Evolutionary conservation across 2,797 vertebrate genomes (phyloP), one percentile per base, ranked within the genome.

Genomic region (Leptodactylus fallax): DNA sequence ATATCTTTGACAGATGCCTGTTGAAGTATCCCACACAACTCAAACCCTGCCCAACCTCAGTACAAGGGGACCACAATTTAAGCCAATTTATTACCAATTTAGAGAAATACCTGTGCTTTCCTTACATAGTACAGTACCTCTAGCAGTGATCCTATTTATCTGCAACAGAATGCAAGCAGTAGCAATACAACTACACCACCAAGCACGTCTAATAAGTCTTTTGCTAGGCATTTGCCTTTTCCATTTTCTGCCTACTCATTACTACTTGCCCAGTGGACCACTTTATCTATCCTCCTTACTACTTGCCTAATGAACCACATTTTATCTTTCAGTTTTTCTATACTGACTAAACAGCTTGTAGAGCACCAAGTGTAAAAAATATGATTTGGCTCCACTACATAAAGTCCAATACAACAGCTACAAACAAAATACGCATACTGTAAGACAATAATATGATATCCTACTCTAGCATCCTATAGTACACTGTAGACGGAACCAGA

Each of bases 401-500:
- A 72, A 3, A 72, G 11, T 1, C 13, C 51, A 76, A 53, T n/a
- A 23, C 13, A 49, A 76, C 6, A 13, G 10, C 47, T 23, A 77
- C 21, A 77, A 53, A 77, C 17, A 74, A 6, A 53, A 77, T 53
- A 77, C 23, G 53, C 74, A 77, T 77, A 2, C 36, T 36, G 36
- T 36, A 51, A 76, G 2, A 76, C 19, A 76, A 49, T 21, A 6
- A 21, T 74, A 49, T n/a, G 21, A 53, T 51, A 23, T 23, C 21
- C 74, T 53, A 53, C 23, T 76, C 47, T 36, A 45, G 21, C 69
- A 71, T 58, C 47, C 85, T 79, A 19, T 65, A 49, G 56, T 60
- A 84, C 36, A 67, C 67, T 79, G 81, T 17, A 56, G 80, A 65
- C 25, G 19, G 61, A 55, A 13, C n/a, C 87, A 85, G 63, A 36